Conservation (phyloP, 2,113 vertebrate species). For the Oenanthe melanoleuca region DNA sequence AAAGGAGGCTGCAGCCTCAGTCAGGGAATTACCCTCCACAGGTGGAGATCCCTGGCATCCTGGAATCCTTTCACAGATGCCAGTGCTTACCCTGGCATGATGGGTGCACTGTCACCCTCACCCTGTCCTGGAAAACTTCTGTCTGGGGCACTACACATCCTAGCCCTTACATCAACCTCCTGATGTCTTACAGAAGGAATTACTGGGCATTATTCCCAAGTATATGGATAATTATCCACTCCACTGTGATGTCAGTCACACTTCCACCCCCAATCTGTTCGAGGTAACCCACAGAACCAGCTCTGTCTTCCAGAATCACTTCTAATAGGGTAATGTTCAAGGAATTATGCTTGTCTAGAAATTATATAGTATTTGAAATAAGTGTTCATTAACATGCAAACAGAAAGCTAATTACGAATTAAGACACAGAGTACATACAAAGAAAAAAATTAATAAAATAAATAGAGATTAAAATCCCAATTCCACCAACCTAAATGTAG, state of each 20-base stretch:
- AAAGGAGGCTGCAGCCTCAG: not conserved
- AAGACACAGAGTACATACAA: not conserved
- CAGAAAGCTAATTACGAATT: not conserved
- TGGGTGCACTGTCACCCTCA: not conserved
- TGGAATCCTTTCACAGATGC: too few species aligned
- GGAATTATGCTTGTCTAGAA: not conserved
- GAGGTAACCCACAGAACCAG: not conserved
- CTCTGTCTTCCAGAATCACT: not conserved
- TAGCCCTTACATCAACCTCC: not conserved
- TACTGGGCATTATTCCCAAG: not conserved
- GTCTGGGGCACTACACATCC: not conserved
- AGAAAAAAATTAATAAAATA: not conserved
- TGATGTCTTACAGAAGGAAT: accelerated
- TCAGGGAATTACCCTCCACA: not conserved
- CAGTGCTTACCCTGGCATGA: not conserved
- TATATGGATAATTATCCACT: not conserved
- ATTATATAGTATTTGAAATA: not conserved
- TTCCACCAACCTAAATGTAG: not conserved
- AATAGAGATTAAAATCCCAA: not conserved
- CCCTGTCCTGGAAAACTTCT: not conserved
- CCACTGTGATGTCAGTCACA: not conserved
- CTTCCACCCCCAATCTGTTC: not conserved
- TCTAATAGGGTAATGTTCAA: not conserved
- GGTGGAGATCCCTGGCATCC: too few species aligned
- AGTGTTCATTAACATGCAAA: not conserved